Percentiles rank a stretch among this genome's conserved stretches.
These are phyloP conservation scores for Oriolus oriolus DNA, from an alignment of 2,113 vertebrate genomes.

Conservation along the genomic window DNA sequence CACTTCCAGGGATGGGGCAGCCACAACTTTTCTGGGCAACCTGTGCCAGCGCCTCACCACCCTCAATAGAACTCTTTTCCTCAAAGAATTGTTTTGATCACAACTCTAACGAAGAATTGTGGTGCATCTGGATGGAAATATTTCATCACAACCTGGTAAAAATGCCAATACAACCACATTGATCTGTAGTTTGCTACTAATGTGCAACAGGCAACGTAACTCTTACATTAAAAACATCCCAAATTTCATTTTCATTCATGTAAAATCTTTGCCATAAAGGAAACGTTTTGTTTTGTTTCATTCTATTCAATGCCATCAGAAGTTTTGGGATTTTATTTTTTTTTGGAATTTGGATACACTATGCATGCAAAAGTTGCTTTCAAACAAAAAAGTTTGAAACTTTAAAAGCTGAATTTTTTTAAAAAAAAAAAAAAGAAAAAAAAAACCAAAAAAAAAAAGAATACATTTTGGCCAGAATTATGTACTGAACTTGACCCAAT, in stretches of 20 bases:
- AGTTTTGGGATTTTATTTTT: background rate
- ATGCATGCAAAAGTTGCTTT: background rate
- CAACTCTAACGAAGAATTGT: background rate
- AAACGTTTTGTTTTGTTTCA: background rate
- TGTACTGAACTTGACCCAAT: background rate
- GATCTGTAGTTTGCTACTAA: background rate
- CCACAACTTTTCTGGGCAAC: background rate
- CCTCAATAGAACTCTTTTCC: background rate
- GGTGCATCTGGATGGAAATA: background rate
- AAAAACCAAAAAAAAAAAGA: accelerated
- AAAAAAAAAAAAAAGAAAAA: background rate
- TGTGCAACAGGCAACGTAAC: background rate
- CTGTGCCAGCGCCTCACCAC: accelerated
- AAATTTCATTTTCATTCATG: background rate
- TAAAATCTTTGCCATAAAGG: background rate
- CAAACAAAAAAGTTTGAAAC: background rate
- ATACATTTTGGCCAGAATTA: background rate
- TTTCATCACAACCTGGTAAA: background rate
- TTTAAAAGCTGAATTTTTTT: background rate
- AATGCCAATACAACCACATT: background rate
- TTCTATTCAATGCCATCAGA: background rate
- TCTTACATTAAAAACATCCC: background rate
- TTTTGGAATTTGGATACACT: background rate
- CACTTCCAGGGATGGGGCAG: background rate
- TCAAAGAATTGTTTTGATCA: background rate